Conservation (phyloP, 2,113 vertebrate species). For the Cynocephalus volans region DNA sequence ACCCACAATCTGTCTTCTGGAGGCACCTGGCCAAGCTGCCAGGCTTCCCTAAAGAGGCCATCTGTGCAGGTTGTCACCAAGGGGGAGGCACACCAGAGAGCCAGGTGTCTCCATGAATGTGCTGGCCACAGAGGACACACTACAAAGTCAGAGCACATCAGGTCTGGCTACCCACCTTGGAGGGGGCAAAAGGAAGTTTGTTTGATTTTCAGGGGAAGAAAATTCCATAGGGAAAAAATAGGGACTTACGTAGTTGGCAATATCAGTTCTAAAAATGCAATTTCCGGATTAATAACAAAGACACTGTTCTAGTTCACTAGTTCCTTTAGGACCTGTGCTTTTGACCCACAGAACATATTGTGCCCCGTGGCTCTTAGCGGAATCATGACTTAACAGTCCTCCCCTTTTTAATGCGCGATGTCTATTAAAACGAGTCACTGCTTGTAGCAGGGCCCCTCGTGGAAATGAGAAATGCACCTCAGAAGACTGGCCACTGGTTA, state of each 20-base stretch:
- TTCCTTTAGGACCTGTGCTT: constrained; percentile 90
- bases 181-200: constrained; percentile 80
- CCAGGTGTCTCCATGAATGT: background rate
- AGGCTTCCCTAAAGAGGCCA: constrained; percentile 77
- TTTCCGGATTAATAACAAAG: constrained; percentile 93
- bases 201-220: constrained; percentile 83
- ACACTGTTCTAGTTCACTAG: constrained; percentile 86
- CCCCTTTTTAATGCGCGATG: constrained; percentile 85
- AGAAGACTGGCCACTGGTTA: constrained; percentile 85
- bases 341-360: constrained; percentile 92
- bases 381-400: constrained; percentile 87
- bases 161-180: constrained; percentile 41
- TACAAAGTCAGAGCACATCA: constrained; percentile 48
- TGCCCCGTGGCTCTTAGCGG: constrained; percentile 91
- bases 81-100: constrained; percentile 12
- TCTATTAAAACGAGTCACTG: constrained; percentile 89
- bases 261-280: constrained; percentile 92
- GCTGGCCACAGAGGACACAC: constrained; percentile 58
- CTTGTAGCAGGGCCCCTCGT: constrained; percentile 82
- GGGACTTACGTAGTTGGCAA: constrained; percentile 88
- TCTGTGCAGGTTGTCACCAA: constrained; percentile 44
- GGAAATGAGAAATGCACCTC: constrained; percentile 89
- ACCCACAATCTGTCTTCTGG: constrained; percentile 82
- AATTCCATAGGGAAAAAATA: constrained; percentile 80
- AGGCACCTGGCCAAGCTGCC: constrained; percentile 79